A percentile compares a stretch with the other conserved stretches of the same genome.
Conservation (phyloP, 2,797 vertebrate species). For the Orestias chungarensis region DNA sequence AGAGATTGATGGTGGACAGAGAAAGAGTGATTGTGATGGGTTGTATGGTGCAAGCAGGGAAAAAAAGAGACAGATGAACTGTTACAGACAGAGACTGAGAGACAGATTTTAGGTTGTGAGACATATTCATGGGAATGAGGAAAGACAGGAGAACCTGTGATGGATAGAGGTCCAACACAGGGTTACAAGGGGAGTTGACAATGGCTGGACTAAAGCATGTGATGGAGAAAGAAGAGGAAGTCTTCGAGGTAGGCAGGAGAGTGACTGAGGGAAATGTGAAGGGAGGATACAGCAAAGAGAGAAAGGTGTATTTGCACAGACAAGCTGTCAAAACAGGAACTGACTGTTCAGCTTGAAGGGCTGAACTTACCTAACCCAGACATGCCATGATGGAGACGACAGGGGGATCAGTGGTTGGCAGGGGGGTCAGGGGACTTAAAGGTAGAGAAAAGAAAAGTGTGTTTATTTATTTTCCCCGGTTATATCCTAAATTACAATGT, state of each 20-base stretch:
- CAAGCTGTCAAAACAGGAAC: constrained; percentile 75
- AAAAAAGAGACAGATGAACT: constrained; percentile 57
- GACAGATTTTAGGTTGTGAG: constrained; percentile 71
- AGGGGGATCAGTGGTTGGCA: constrained; percentile 10
- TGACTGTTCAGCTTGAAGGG: constrained; percentile 61
- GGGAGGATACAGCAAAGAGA: constrained; percentile 29
- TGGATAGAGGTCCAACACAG: constrained; percentile 64
- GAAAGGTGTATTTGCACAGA: constrained; percentile 71
- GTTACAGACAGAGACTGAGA: constrained; percentile 53
- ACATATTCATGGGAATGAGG: constrained; percentile 68
- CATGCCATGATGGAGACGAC: constrained; percentile 23
- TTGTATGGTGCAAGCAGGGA: constrained; percentile 26
- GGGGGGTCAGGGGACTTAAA: not conserved
- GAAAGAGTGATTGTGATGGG: constrained; percentile 26
- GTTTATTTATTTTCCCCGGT: not conserved
- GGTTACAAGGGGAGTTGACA: constrained; percentile 57
- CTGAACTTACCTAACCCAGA: constrained; percentile 55
- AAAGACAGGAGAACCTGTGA: constrained; percentile 69
- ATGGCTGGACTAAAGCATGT: constrained; percentile 34
- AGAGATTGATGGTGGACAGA: constrained; percentile 46
- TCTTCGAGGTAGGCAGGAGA: constrained; percentile 35
- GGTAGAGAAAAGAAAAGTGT: not conserved
- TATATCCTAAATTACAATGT: not conserved
- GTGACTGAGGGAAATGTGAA: constrained; percentile 20
- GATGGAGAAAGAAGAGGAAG: constrained; percentile 40